Evolutionary conservation across 2,888 invertebrate genomes (phyloP), one percentile per base, ranked within the genome.

Genomic region (Harpalus rufipes): DNA sequence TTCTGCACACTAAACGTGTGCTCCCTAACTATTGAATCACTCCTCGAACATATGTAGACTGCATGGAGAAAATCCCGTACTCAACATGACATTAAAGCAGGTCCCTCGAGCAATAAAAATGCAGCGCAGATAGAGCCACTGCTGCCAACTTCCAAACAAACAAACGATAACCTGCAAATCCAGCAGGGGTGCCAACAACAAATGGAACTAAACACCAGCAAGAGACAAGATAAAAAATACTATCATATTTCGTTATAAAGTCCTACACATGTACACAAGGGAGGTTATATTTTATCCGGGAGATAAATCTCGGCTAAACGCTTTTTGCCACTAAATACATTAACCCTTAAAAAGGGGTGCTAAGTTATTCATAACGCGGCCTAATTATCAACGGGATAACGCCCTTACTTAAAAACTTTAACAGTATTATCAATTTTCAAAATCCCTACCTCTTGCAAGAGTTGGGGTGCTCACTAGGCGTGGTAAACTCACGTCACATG

Each of bases 111-210:
- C 78, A 78, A 78, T 78, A 78, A 78, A 78, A 78, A 78, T 78
- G 59, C 78, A 56, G 59, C 78, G 21, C 32, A 56, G 18, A 78
- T 74, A 74, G 72, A 74, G 44, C 41, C 41, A 41, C 72, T 7
- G 72, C 41, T 74, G 72, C 72, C 72, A 74, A 74, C 72, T 74
- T 74, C 72, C 72, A 78, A 78, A 78, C 78, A 78, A 78, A 78
- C 78, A 78, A 78, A 59, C 59, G 78, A 78, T 78, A 78, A 78
- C 78, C 58, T 58, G 59, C 56, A 59, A 56, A 78, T 56, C 78
- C 59, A 32, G 78, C 78, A 78, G 78, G 56, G 78, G 58, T 78
- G 59, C 78, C 78, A 78, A 56, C 78, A 59, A 58, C 59, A 59
- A 78, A 56, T 78, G 78, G 78, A 78, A 78, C 78, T 78, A 78